These are phyloP conservation scores for Hemichromis elongatus DNA, from an alignment of 2,113 vertebrate species.

Conservation along the genomic window DNA sequence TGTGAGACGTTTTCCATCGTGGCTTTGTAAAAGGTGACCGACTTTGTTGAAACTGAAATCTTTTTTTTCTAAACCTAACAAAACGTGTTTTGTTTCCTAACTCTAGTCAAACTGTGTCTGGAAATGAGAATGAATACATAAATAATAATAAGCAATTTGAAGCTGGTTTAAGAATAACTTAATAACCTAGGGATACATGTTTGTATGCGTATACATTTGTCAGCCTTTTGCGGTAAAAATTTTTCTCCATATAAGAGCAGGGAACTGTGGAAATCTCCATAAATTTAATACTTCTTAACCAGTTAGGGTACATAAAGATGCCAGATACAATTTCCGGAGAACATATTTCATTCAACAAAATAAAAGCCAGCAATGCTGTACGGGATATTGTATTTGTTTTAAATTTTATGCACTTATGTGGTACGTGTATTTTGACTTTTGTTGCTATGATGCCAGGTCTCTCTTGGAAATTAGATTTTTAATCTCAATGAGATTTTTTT, in stretches of 20 bases:
- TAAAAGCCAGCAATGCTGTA: slow-evolving; percentile 8
- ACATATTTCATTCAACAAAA: not conserved
- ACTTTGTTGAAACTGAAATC: not conserved
- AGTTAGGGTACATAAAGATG: not conserved
- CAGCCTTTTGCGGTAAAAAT: not conserved
- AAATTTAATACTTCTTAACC: not conserved
- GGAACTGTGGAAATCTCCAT: not conserved
- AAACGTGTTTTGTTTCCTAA: not conserved
- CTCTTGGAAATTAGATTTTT: no score
- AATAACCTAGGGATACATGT: not conserved
- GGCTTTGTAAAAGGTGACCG: not conserved
- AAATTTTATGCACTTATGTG: no score
- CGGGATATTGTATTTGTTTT: no score
- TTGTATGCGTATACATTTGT: not conserved
- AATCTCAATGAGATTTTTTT: no score
- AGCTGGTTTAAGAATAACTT: not conserved
- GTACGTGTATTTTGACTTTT: no score
- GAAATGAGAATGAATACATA: not conserved
- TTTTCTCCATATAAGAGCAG: not conserved
- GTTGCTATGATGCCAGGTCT: no score
- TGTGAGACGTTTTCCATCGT: not conserved
- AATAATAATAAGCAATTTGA: not conserved
- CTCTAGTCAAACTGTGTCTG: not conserved
- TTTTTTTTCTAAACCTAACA: not conserved
- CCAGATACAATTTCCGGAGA: not conserved